Percentiles rank a stretch among this genome's conserved stretches.
Evolutionary conservation across 2,888 invertebrate genomes (phyloP).

Genomic region (Trichogramma dendrolimi): DNA sequence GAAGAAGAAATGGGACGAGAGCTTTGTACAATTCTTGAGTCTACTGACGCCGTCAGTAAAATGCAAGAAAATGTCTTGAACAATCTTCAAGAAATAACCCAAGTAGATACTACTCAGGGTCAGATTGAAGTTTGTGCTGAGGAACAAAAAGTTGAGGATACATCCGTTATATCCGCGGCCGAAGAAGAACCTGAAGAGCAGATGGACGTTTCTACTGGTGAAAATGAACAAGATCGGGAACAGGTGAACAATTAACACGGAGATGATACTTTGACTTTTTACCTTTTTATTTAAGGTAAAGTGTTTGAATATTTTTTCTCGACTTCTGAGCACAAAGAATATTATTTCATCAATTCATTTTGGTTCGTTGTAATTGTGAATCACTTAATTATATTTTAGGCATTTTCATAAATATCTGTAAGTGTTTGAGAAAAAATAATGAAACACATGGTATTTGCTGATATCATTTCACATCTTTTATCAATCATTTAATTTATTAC

Average conservation of each 20-base stretch:
- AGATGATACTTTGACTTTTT: too few relatives aligned
- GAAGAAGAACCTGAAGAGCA: constrained; percentile 29
- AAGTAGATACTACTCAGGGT: constrained; percentile 29
- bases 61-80: constrained; percentile 47
- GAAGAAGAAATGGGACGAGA: constrained; percentile 47
- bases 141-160: constrained; percentile 12
- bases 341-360: too few relatives aligned
- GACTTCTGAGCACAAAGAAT: too few relatives aligned
- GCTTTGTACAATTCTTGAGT: constrained; percentile 46
- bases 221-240: constrained; percentile 24
- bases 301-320: too few relatives aligned
- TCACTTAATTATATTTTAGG: too few relatives aligned
- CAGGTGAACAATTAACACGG: constrained; percentile 16
- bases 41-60: constrained; percentile 45
- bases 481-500: too few relatives aligned
- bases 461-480: too few relatives aligned
- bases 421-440: too few relatives aligned
- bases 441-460: too few relatives aligned
- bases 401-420: too few relatives aligned
- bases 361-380: too few relatives aligned
- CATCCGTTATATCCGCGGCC: constrained; percentile 14
- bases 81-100: constrained; percentile 43
- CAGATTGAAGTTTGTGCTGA: constrained; percentile 26
- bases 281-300: too few relatives aligned
- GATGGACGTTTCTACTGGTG: constrained; percentile 27